phyloP scores from a whole-genome alignment of 2,797 vertebrate genomes.

The Morus bassanus region DNA sequence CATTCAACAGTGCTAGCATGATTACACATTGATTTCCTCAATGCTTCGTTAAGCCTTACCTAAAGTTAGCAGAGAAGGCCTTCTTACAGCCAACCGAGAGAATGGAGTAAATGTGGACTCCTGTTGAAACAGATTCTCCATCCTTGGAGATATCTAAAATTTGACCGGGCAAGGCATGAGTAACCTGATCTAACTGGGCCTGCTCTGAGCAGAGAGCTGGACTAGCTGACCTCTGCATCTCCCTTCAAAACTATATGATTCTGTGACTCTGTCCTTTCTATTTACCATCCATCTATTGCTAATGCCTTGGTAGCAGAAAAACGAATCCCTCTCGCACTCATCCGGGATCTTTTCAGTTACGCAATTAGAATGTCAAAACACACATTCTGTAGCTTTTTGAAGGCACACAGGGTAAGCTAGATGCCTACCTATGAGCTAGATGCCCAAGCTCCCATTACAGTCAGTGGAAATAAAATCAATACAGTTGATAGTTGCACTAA shows the following conservation, averaged over 20 bases:
- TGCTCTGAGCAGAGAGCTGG: background rate
- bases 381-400: background rate
- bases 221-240: background rate
- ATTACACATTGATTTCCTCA: background rate
- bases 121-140: background rate
- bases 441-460: background rate
- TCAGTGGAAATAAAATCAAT: background rate
- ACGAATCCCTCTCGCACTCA: background rate
- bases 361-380: background rate
- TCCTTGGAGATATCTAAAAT: background rate
- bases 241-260: background rate
- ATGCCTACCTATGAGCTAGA: background rate
- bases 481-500: background rate
- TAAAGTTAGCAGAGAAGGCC: background rate
- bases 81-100: background rate
- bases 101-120: background rate
- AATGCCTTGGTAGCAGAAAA: background rate
- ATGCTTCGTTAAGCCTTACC: background rate
- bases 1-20: rapidly evolving
- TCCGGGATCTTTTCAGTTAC: background rate
- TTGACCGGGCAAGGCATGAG: background rate
- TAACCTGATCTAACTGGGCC: background rate
- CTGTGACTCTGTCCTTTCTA: background rate
- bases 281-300: background rate
- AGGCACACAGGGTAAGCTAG: background rate